Evolutionary conservation across 2,797 vertebrate species (phyloP).

Genomic region (Esox lucius): DNA sequence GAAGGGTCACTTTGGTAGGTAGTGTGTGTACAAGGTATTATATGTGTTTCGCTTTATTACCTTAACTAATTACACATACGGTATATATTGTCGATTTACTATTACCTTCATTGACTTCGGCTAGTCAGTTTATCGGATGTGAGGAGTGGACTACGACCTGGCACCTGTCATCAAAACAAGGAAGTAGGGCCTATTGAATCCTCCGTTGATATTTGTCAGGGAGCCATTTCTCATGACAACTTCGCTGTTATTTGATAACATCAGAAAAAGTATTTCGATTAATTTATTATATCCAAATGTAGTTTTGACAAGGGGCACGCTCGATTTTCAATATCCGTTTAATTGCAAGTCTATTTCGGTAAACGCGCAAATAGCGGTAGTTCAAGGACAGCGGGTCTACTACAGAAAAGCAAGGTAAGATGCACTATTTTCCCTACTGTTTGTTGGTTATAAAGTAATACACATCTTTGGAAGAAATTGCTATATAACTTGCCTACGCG

Average conservation of each 20-base stretch:
- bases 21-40: not conserved
- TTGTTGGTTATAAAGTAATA: no score
- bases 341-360: not conserved
- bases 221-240: constrained; percentile 30
- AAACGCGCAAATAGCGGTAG: not conserved
- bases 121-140: not conserved
- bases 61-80: no score
- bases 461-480: no score
- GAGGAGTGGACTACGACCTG: constrained; percentile 29
- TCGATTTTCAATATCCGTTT: not conserved
- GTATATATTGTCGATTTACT: not conserved
- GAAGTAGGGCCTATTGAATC: constrained; percentile 28
- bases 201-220: constrained; percentile 14
- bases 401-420: not conserved
- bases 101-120: not conserved
- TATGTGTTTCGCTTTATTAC: not conserved
- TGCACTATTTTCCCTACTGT: not conserved
- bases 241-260: not conserved
- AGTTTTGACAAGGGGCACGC: not conserved
- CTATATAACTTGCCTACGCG: not conserved
- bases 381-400: not conserved
- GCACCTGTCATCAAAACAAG: constrained; percentile 31
- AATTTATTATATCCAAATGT: not conserved
- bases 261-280: not conserved
- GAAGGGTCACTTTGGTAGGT: not conserved